phyloP scores from a whole-genome alignment of 1,140 invertebrate species.

The Trachymyrmex cornetzi region DNA sequence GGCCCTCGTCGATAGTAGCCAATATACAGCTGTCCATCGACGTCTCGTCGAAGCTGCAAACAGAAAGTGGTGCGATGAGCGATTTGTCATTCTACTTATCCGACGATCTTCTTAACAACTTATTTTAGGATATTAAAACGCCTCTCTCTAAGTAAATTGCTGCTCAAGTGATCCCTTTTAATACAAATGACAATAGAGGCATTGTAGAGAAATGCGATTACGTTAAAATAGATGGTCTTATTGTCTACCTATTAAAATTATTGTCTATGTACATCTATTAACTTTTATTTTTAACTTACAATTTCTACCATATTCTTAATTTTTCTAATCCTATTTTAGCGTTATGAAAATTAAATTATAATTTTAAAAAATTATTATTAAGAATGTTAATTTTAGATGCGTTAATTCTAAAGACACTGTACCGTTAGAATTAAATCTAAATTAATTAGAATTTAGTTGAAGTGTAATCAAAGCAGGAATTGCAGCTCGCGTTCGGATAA shows the following conservation, averaged over 20 bases:
- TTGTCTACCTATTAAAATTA: neutral
- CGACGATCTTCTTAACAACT: neutral
- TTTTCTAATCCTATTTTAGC: neutral
- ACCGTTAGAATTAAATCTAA: neutral
- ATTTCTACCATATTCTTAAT: neutral
- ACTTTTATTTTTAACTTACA: neutral
- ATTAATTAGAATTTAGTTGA: neutral
- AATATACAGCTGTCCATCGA: slow-evolving; percentile 84
- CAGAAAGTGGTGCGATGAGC: slow-evolving; percentile 54
- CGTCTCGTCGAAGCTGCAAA: slow-evolving; percentile 85
- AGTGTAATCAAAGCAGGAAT: neutral
- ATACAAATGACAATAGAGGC: neutral
- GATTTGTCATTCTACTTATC: slow-evolving; percentile 2
- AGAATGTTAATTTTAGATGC: neutral
- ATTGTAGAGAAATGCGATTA: neutral
- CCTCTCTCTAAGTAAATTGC: neutral
- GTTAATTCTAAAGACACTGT: neutral
- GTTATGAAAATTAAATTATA: neutral
- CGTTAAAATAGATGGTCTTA: neutral
- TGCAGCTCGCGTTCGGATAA: neutral
- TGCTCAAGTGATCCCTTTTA: neutral
- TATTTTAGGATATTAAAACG: neutral
- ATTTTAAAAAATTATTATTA: neutral
- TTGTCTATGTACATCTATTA: neutral
- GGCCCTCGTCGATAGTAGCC: slow-evolving; percentile 78